A percentile compares a stretch with the other conserved stretches of the same genome.
Conservation (phyloP, 2,113 vertebrate species). For the Sander vitreus region DNA sequence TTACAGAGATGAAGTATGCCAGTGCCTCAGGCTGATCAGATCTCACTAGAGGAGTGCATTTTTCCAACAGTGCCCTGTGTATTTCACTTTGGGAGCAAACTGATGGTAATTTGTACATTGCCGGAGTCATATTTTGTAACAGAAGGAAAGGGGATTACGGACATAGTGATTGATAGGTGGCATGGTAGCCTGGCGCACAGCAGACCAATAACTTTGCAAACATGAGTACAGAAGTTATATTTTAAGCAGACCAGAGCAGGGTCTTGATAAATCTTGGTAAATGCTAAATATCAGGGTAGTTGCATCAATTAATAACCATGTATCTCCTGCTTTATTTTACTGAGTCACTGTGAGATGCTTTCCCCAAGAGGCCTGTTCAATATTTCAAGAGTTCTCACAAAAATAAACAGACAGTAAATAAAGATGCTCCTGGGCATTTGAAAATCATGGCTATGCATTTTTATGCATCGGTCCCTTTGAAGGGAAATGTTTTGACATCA, state of each 20-base stretch:
- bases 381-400: constrained; percentile 76
- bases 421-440: constrained; percentile 66
- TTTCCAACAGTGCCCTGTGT: constrained; percentile 41
- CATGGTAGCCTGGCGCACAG: constrained; percentile 17
- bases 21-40: constrained; percentile 53
- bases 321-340: constrained; percentile 52
- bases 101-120: constrained; percentile 43
- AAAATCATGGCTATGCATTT: constrained; percentile 71
- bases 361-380: constrained; percentile 67
- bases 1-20: constrained; percentile 55
- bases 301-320: constrained; percentile 42
- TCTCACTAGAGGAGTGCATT: constrained; percentile 44
- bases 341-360: constrained; percentile 45
- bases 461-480: constrained; percentile 66
- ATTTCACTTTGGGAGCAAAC: constrained; percentile 43
- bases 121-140: constrained; percentile 31
- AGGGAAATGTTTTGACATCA: constrained; percentile 74
- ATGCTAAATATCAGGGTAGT: constrained; percentile 38
- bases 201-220: constrained; percentile 44
- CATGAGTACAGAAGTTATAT: constrained; percentile 15
- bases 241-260: constrained; percentile 46
- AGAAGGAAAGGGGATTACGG: constrained; percentile 21
- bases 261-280: constrained; percentile 44
- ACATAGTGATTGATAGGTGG: constrained; percentile 27
- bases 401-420: constrained; percentile 79